phyloP scores from a whole-genome alignment of 2,888 invertebrate genomes.

The Pedicia rivosa region DNA sequence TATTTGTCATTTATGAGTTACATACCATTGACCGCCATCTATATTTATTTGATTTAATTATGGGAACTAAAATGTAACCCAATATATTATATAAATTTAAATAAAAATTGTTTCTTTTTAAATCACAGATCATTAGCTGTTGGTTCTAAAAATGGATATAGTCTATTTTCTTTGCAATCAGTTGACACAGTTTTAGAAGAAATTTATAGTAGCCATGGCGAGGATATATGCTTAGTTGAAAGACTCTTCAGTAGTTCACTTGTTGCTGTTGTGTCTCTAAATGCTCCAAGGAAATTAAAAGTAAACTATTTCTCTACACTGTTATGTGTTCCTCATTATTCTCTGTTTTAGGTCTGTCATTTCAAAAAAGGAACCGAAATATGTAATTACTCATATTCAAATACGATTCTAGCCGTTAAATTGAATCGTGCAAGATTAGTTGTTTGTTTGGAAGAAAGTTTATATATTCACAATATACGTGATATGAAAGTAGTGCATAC shows the following conservation, averaged over 20 bases:
- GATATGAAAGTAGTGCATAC: constrained; percentile 98
- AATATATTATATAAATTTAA: no score
- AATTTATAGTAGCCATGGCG: constrained; percentile 74
- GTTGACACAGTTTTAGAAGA: constrained; percentile 69
- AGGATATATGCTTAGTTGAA: constrained; percentile 85
- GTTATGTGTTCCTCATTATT: constrained; percentile 4
- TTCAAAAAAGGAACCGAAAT: constrained; percentile 97
- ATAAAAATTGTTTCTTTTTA: not conserved
- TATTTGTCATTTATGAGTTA: no score
- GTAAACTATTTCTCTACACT: constrained; percentile 13
- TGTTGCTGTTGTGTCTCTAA: constrained; percentile 84
- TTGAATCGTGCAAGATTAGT: constrained; percentile 88
- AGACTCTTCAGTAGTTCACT: constrained; percentile 93
- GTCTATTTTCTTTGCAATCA: constrained; percentile 67
- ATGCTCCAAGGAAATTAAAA: constrained; percentile 62
- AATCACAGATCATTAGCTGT: constrained; percentile 71
- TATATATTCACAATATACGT: constrained; percentile 96
- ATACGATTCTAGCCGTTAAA: constrained; percentile 89
- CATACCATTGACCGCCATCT: no score
- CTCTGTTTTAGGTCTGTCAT: constrained; percentile 63
- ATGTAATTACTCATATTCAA: constrained; percentile 89
- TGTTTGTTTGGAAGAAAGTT: constrained; percentile 92
- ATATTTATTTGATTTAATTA: no score
- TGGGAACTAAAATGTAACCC: no score
- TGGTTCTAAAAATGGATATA: constrained; percentile 81